These are phyloP conservation scores for Himalopsyche phryganea DNA, from an alignment of 1,140 invertebrate genomes.

Conservation along the genomic window DNA sequence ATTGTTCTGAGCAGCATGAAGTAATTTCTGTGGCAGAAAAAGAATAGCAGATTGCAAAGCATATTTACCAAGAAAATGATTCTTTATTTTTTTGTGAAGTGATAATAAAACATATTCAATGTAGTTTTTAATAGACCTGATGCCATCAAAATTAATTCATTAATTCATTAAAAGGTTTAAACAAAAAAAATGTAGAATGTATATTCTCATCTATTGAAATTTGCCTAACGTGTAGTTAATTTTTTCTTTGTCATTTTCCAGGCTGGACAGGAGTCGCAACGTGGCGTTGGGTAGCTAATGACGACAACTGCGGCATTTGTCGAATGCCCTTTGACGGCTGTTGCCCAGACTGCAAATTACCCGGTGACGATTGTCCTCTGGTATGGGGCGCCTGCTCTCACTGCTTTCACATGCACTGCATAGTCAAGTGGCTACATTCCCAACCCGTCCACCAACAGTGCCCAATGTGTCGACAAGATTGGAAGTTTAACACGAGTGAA, in stretches of 20 bases:
- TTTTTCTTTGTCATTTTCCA: conserved; percentile 43
- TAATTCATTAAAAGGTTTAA: no score
- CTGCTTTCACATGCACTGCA: conserved; percentile 99
- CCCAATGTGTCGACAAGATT: conserved; percentile 98
- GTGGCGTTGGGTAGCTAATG: conserved; percentile 98
- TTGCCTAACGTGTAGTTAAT: no score
- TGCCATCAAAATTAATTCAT: no score
- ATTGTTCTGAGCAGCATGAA: no score
- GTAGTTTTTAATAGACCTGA: no score
- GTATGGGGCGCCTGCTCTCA: conserved; percentile 99
- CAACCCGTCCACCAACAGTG: conserved; percentile 94
- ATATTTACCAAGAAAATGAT: no score
- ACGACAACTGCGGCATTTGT: conserved; percentile 99
- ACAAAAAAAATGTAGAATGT: no score
- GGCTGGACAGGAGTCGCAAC: conserved; percentile 94
- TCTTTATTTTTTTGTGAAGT: no score
- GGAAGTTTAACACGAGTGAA: conserved; percentile 87
- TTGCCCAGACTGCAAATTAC: conserved; percentile 97
- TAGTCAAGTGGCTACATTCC: conserved; percentile 98
- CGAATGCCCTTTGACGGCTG: conserved; percentile 98
- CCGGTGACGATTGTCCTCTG: conserved; percentile 97
- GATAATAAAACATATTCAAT: no score
- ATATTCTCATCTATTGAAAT: no score
- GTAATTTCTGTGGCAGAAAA: no score
- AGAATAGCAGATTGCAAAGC: no score